These are phyloP conservation scores for Pomphorhynchus laevis DNA, from an alignment of 1,140 invertebrate species.

Conservation along the genomic window DNA sequence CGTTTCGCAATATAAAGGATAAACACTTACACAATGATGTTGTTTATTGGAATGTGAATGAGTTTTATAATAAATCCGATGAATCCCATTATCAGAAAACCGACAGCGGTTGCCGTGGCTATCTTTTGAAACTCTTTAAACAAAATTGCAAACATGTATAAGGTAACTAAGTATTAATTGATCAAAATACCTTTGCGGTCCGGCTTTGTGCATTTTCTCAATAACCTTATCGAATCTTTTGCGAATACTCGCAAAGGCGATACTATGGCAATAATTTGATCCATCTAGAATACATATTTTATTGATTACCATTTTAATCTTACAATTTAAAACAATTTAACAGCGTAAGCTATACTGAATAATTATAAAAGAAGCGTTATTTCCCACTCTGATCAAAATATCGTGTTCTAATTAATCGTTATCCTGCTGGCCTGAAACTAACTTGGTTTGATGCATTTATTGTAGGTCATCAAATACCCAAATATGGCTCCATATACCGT, in stretches of 20 bases:
- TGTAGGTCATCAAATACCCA: too few species aligned
- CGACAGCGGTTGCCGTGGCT: slow-evolving; percentile 89
- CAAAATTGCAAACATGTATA: slow-evolving; percentile 12
- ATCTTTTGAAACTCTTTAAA: slow-evolving; percentile 93
- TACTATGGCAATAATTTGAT: slow-evolving; percentile 67
- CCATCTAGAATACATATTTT: slow-evolving; percentile 79
- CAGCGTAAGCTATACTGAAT: too few species aligned
- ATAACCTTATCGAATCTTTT: slow-evolving; percentile 66
- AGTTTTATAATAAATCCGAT: slow-evolving; percentile 99
- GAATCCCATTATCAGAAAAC: slow-evolving; percentile 98
- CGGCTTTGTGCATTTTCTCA: slow-evolving; percentile 94
- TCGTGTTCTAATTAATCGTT: too few species aligned
- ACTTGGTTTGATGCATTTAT: too few species aligned
- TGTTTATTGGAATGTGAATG: slow-evolving; percentile 98
- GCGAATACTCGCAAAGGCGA: slow-evolving; percentile 75
- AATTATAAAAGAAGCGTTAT: too few species aligned
- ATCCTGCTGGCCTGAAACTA: too few species aligned
- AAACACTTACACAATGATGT: slow-evolving; percentile 45
- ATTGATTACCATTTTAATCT: neutral
- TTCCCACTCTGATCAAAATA: too few species aligned
- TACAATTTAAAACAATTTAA: slow-evolving; percentile 1
- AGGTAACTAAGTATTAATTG: slow-evolving; percentile 5
- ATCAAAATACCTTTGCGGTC: slow-evolving; percentile 52
- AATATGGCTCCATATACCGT: too few species aligned
- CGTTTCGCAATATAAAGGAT: neutral